phyloP scores from a whole-genome alignment of 1,140 invertebrate species.

The Hermetia illucens region DNA sequence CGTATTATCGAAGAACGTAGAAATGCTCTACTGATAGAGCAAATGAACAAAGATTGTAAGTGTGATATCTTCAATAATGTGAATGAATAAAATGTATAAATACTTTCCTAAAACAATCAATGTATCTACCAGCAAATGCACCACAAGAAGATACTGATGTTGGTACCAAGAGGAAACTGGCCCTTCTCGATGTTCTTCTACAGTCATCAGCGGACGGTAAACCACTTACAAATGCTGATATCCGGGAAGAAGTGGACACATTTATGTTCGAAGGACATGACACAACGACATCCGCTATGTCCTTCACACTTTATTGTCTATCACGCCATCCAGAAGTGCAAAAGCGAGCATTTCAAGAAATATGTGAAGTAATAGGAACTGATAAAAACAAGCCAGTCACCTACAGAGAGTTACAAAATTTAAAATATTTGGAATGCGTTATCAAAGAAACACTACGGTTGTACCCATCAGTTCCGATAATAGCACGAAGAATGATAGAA shows the following conservation, averaged over 20 bases:
- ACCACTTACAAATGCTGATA: slow-evolving; percentile 41
- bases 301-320: slow-evolving; percentile 39
- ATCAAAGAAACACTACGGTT: slow-evolving; percentile 43
- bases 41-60: not conserved
- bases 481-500: slow-evolving; percentile 31
- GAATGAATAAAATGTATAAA: not conserved
- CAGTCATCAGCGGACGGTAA: slow-evolving; percentile 33
- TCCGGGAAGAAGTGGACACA: slow-evolving; percentile 58
- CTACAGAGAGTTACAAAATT: slow-evolving; percentile 33
- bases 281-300: slow-evolving; percentile 45
- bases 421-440: slow-evolving; percentile 45
- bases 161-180: slow-evolving; percentile 21
- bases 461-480: slow-evolving; percentile 48
- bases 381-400: slow-evolving; percentile 20
- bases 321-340: slow-evolving; percentile 41
- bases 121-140: too few species aligned
- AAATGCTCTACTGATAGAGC: slow-evolving; percentile 1
- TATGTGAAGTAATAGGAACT: slow-evolving; percentile 36
- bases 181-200: slow-evolving; percentile 53
- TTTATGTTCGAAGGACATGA: slow-evolving; percentile 62
- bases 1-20: slow-evolving; percentile 17
- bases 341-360: slow-evolving; percentile 40
- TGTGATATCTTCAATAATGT: not conserved
- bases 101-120: not conserved
- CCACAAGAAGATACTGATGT: slow-evolving; percentile 4